Evolutionary conservation across 2,888 invertebrate genomes (phyloP).

Genomic region (Smittia sp.): DNA sequence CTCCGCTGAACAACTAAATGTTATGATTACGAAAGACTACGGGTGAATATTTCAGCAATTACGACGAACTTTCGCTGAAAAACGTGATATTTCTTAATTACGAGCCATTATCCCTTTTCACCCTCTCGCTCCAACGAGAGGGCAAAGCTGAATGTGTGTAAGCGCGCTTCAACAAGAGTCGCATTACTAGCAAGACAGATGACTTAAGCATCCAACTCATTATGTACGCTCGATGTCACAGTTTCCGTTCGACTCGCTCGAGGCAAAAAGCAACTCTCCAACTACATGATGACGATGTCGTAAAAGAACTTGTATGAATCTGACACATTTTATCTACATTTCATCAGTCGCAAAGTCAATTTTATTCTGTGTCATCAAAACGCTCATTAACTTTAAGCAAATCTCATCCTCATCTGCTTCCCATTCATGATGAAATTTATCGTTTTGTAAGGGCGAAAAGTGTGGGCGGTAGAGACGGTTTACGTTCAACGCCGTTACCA

Average conservation of each 20-base stretch:
- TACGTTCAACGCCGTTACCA: too few species aligned
- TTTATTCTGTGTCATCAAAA: conserved; percentile 4
- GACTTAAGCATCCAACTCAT: conserved; percentile 10
- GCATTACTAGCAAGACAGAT: background rate
- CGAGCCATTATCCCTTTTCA: background rate
- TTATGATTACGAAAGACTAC: background rate
- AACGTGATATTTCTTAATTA: conserved; percentile 35
- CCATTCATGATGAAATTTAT: conserved; percentile 19
- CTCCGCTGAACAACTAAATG: background rate
- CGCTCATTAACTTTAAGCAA: conserved; percentile 21
- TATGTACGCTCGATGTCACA: conserved; percentile 6
- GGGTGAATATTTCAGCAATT: conserved; percentile 12
- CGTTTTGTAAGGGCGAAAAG: background rate
- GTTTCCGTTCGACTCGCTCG: background rate
- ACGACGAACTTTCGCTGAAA: background rate
- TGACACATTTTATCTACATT: conserved; percentile 9
- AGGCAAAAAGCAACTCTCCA: background rate
- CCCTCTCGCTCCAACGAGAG: background rate
- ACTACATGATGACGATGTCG: conserved; percentile 4
- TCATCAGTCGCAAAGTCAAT: conserved; percentile 13
- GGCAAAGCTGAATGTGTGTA: too few species aligned
- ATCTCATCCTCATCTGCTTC: background rate
- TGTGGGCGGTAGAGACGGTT: too few species aligned
- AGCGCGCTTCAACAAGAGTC: background rate
- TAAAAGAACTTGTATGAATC: conserved; percentile 1